Evolutionary conservation across 2,797 vertebrate genomes (phyloP).

Genomic region (Betta splendens): DNA sequence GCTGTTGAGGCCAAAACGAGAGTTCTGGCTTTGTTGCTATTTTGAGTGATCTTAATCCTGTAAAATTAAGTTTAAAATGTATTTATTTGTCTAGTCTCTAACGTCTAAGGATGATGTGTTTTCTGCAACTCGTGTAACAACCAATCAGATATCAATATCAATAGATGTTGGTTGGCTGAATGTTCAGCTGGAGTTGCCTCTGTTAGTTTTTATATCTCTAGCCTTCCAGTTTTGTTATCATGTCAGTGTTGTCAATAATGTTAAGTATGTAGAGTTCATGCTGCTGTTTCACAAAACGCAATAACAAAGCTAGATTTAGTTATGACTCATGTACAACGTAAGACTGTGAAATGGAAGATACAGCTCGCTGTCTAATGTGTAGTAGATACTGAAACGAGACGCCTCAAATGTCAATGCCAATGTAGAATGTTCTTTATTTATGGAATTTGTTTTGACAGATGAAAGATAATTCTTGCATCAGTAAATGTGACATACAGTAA

Average conservation of each 20-base stretch:
- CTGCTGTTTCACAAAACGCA: constrained; percentile 44
- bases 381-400: neutral
- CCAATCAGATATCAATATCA: neutral
- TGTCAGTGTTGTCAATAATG: constrained; percentile 7
- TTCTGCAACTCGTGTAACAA: constrained; percentile 4
- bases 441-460: constrained; percentile 20
- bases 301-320: constrained; percentile 17
- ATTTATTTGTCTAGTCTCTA: constrained; percentile 37
- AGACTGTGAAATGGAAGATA: constrained; percentile 4
- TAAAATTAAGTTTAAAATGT: constrained; percentile 23
- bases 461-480: constrained; percentile 5
- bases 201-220: neutral
- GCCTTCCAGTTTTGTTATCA: constrained; percentile 7
- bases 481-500: constrained; percentile 20
- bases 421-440: constrained; percentile 9
- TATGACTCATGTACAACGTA: neutral
- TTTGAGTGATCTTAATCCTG: constrained; percentile 6
- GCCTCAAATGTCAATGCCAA: constrained; percentile 17
- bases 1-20: constrained; percentile 24
- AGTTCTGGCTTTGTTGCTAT: constrained; percentile 18
- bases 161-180: neutral
- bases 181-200: constrained; percentile 1
- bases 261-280: constrained; percentile 32
- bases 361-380: neutral
- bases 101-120: neutral